These are phyloP conservation scores for Drosophila birchii DNA, from an alignment of 2,888 invertebrate genomes.

Conservation along the genomic window DNA sequence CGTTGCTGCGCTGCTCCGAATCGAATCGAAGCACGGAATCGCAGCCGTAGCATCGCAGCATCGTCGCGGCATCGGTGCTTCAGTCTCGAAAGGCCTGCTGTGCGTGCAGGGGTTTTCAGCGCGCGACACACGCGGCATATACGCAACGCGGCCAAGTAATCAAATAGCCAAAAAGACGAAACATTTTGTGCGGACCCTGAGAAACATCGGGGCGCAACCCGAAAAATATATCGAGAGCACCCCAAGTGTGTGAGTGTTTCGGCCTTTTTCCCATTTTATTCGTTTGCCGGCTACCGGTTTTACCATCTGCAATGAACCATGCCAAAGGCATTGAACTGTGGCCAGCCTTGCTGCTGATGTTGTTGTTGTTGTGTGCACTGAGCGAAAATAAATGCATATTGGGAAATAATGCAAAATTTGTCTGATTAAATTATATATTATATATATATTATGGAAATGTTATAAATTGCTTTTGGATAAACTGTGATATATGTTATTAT, in stretches of 20 bases:
- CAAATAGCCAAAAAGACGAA: conserved; percentile 40
- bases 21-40: conserved; percentile 13
- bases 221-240: conserved; percentile 56
- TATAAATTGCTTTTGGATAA: background rate
- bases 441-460: background rate
- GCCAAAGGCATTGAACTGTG: conserved; percentile 72
- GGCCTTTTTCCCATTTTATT: conserved; percentile 54
- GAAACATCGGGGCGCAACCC: background rate
- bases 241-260: conserved; percentile 36
- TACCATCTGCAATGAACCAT: conserved; percentile 65
- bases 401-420: background rate
- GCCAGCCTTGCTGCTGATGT: conserved; percentile 19
- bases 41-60: conserved; percentile 22
- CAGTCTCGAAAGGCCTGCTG: conserved; percentile 79
- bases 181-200: conserved; percentile 18
- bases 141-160: conserved; percentile 56
- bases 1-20: conserved; percentile 25
- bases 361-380: conserved; percentile 32
- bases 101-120: conserved; percentile 76
- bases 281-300: conserved; percentile 46
- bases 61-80: conserved; percentile 48
- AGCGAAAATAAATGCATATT: background rate
- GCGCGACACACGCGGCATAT: conserved; percentile 69
- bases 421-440: no score
- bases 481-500: background rate